Evolutionary conservation across 2,888 invertebrate species (phyloP), one percentile per base, ranked within the genome.

Genomic region (Chirona hameri): DNA sequence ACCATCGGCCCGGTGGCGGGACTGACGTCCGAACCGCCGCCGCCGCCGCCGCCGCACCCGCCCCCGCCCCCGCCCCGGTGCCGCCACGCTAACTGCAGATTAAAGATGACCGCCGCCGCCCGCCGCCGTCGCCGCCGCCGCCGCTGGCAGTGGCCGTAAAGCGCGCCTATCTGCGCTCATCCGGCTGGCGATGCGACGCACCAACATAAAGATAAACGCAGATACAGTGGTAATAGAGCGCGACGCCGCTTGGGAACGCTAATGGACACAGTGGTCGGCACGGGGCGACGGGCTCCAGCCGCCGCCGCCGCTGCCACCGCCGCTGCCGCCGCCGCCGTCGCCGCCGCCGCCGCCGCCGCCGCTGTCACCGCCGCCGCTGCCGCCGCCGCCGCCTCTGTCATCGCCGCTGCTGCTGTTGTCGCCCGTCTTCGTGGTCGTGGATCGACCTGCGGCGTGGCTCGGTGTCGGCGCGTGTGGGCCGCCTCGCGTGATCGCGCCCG

Each of bases 181-280:
- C 76, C 76, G 46, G 76, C 76, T 39, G 76, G 21, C 46, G 46
- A 7, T 1, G 27, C 72, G 76, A 76, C 76, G 76, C 76, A 31
- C 76, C 46, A 39, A 46, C 39, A 76, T 39, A 39, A 39, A 76
- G 76, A 76, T 76, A 46, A 72, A 24, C 76, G 76, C 76, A 76
- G 76, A 76, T 76, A 76, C 76, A 46, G 76, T 18, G 46, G 76
- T 76, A 76, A 46, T 76, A 46, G 76, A 76, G 76, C 39, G 27
- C 27, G 46, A 18, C 46, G 76, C 10, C 76, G 76, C 76, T 24
- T 24, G 21, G 12, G 21, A 9, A 24, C 76, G 39, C 76, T 76
- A 76, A 76, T 76, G 76, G 76, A 76, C 76, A 9, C 65, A 29
- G 31, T 24, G 76, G 24, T 10, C 72, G 76, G 76, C 76, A 39